A percentile compares a stretch with the other conserved stretches of the same genome.
Conservation (phyloP, 2,797 vertebrate species). For the Manis pentadactyla region DNA sequence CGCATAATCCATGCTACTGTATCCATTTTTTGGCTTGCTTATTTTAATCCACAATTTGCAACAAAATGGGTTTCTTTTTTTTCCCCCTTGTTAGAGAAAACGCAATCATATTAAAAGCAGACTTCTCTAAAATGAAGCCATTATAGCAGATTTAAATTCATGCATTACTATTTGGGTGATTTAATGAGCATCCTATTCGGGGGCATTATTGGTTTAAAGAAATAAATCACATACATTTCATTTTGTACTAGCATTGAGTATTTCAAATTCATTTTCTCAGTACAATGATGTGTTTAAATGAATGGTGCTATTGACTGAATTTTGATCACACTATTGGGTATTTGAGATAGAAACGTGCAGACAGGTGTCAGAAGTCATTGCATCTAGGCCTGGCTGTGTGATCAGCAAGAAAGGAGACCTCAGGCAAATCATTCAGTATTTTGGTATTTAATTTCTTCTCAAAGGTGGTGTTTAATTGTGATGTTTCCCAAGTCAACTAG, state of each 20-base stretch:
- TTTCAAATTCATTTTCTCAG: constrained; percentile 55
- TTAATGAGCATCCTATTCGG: constrained; percentile 64
- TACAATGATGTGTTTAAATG: constrained; percentile 27
- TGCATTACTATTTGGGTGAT: constrained; percentile 25
- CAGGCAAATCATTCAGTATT: neutral
- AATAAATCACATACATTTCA: constrained; percentile 62
- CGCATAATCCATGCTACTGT: neutral
- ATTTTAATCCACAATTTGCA: constrained; percentile 63
- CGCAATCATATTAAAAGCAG: constrained; percentile 47
- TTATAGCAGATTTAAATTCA: constrained; percentile 56
- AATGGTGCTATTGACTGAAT: constrained; percentile 24
- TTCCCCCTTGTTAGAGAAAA: constrained; percentile 49
- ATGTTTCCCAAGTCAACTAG: accelerated
- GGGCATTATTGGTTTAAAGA: constrained; percentile 60
- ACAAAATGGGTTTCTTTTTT: constrained; percentile 7
- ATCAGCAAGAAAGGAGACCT: neutral
- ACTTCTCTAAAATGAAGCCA: constrained; percentile 54
- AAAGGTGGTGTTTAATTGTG: neutral
- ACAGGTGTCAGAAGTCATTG: neutral
- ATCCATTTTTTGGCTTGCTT: constrained; percentile 46
- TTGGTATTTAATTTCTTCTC: neutral
- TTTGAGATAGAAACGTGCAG: neutral
- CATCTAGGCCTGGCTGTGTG: neutral
- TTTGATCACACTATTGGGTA: neutral
- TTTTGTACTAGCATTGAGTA: neutral